Conservation (phyloP, 2,113 vertebrate species). For the Cynopterus brachyotis region DNA sequence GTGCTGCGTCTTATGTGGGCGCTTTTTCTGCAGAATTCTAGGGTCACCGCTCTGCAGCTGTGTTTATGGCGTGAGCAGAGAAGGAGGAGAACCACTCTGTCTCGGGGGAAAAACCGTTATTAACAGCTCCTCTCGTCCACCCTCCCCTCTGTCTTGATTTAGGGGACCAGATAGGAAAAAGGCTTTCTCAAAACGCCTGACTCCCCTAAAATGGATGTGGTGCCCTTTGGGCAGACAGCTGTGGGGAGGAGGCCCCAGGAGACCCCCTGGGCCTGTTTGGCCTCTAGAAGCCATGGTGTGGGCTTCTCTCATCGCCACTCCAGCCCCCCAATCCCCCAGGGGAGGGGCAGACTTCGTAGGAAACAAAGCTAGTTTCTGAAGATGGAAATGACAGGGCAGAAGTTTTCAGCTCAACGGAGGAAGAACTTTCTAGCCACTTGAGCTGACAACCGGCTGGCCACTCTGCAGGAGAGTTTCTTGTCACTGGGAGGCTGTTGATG, state of each 20-base stretch:
- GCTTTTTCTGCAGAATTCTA: neutral
- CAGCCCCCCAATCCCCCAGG: accelerated
- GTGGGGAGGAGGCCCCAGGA: neutral
- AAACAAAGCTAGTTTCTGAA: neutral
- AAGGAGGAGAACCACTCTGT: neutral
- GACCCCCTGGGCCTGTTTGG: neutral
- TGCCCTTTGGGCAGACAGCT: neutral
- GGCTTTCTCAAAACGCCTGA: neutral
- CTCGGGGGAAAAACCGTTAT: neutral
- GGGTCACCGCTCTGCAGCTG: neutral
- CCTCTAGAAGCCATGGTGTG: neutral
- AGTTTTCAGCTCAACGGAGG: neutral
- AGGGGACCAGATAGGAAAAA: neutral
- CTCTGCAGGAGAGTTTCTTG: neutral
- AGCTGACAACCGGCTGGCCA: neutral
- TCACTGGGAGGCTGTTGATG: neutral
- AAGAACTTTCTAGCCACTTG: neutral
- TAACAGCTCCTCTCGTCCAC: neutral
- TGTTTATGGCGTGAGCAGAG: neutral
- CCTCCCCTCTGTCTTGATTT: neutral
- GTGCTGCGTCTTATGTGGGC: neutral
- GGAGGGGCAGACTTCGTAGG: neutral
- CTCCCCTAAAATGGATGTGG: neutral
- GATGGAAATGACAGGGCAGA: neutral
- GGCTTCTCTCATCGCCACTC: neutral